Conservation (phyloP, 2,113 vertebrate species). For the Ploceus nigricollis region DNA sequence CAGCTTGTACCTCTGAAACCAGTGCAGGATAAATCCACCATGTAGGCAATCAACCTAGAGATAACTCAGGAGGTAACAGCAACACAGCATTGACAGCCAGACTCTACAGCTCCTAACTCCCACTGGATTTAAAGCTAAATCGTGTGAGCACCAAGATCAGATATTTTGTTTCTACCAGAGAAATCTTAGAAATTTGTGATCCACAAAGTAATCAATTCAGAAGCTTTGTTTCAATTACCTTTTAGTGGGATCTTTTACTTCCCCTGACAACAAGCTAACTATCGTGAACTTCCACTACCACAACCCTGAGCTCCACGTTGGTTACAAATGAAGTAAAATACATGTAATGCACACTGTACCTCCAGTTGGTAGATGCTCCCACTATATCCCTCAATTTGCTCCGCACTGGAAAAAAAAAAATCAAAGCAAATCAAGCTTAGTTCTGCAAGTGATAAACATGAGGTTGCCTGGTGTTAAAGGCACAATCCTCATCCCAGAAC, state of each 20-base stretch:
- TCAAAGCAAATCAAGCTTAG: conserved; percentile 42
- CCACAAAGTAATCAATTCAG: neutral
- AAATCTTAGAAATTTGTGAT: neutral
- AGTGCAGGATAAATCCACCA: neutral
- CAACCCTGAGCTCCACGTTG: neutral
- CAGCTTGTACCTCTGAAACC: neutral
- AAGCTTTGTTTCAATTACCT: neutral
- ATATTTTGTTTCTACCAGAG: neutral
- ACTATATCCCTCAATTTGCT: conserved; percentile 88
- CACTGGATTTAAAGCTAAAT: neutral
- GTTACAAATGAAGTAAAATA: neutral
- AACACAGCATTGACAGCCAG: neutral
- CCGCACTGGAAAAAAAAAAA: conserved; percentile 81
- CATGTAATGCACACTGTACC: conserved; percentile 72
- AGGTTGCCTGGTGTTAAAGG: neutral
- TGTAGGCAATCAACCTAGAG: neutral
- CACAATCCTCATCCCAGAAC: conserved; percentile 9
- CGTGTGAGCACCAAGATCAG: neutral
- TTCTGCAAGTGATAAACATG: neutral
- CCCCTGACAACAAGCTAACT: neutral
- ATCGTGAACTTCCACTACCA: neutral
- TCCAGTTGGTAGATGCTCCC: conserved; percentile 93
- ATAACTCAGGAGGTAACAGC: neutral
- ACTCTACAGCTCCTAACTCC: neutral
- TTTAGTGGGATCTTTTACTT: neutral